Evolutionary conservation across 2,113 vertebrate species (phyloP).

Genomic region (Ariopsis seemanni): DNA sequence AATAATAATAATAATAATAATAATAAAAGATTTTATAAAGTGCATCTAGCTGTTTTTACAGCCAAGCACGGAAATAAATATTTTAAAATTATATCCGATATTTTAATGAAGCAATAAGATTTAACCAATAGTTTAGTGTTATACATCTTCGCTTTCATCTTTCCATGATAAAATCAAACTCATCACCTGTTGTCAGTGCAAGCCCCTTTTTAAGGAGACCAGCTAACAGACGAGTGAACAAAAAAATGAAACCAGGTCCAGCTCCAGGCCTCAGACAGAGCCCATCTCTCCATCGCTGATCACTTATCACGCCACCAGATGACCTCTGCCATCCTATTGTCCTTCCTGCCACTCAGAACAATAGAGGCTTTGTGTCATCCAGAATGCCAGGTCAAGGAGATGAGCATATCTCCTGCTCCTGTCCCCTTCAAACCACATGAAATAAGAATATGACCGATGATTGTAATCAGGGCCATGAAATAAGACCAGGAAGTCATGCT

Average conservation of each 20-base stretch:
- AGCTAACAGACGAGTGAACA: conserved; percentile 43
- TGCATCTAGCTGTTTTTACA: neutral
- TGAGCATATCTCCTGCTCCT: conserved; percentile 30
- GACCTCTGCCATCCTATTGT: conserved; percentile 56
- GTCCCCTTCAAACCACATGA: conserved; percentile 47
- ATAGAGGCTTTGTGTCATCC: conserved; percentile 57
- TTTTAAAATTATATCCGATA: neutral
- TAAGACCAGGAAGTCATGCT: conserved; percentile 42
- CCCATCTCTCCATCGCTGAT: conserved; percentile 53
- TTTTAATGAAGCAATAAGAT: neutral
- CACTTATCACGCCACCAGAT: conserved; percentile 55
- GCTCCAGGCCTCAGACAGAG: conserved; percentile 43
- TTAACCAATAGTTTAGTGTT: neutral
- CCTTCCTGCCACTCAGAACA: conserved; percentile 56
- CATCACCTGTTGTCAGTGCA: conserved; percentile 52
- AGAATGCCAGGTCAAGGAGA: conserved; percentile 47
- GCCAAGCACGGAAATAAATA: neutral
- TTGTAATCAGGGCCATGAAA: conserved; percentile 45
- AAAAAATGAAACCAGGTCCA: conserved; percentile 54
- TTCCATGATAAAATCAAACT: conserved; percentile 28
- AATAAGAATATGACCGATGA: conserved; percentile 55
- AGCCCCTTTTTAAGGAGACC: conserved; percentile 42
- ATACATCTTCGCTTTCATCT: conserved; percentile 42
- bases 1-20: neutral
- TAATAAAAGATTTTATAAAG: neutral